Base-by-base conservation (phyloP, 30 jellyfish, hydroid and myxozoan species). In the Hydra vulgaris region DNA sequence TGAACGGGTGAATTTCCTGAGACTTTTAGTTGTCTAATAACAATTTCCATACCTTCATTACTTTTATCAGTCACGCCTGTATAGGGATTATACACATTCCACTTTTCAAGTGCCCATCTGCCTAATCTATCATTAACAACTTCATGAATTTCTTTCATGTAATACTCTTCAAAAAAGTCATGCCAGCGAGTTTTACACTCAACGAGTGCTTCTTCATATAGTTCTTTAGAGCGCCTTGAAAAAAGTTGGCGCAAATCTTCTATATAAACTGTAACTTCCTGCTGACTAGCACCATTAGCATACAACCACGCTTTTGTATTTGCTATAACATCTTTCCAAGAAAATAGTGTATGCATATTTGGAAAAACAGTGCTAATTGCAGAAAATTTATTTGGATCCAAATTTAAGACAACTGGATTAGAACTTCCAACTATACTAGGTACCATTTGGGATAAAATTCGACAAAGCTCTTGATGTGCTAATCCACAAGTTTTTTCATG, bases 261-360 rank as follows among this genome's bases (percentile, higher is more conserved):
- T 21, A 89, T 87, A 7, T 90, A 90, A 0, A 87, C 84, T 0
- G 94, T 88, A 0, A 89, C 96, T 72, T 89, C 96, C 27, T 89
- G 96, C 54, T 89, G 96, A 53, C 53, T 89, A 20, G 96, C 96
- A 18, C 95, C 95, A 25, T 84, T 89, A 7, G 85, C 89, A 81
- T 84, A 84, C 86, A 89, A 52, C 96, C 96, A 89, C 61, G 89
- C 95, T 68, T 84, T 84, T 5, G 96, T 84, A 16, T 66, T 82
- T 53, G 80, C 56, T 0, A 89, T 74, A 21, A 81, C 82, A 21
- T 52, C 90, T 53, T 84, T 89, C 96, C 96, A 89, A 52, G 96
- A 84, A 15, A 87, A 68, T 15, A 89, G 72, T 15, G 93, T 89
- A 21, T 52, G 79, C 83, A 89, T 20, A n/a, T 84, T 89, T 19